Base-by-base conservation (phyloP, 2,888 invertebrate genomes). In the Incurvaria masculella region DNA sequence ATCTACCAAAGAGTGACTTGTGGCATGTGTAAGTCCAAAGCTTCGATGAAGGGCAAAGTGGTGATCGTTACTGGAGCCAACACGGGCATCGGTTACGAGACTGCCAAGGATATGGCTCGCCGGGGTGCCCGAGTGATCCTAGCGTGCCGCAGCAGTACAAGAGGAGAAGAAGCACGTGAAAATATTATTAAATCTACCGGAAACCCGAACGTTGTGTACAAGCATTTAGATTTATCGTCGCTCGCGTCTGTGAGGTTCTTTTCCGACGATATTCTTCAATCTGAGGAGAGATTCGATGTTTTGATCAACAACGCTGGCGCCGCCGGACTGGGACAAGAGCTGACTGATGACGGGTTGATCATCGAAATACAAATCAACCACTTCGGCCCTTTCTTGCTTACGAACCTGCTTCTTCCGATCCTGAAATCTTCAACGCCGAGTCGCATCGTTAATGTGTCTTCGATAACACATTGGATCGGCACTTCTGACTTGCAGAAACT, bases 291-390 rank as follows among this genome's bases (percentile, higher is more conserved):
- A 20, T 63, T 85, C 44, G 80, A 84, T 57, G 75, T 83, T 16
- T 69, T 85, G 47, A 71, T 85, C 56, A 83, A 83, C 63, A 85
- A 84, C 61, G 84, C 84, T 4, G 84, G 82, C 11, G 69, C 78
- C 11, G 73, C 69, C 20, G 76, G 74, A 10, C 63, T 72, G 42
- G 72, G 74, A 16, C 72, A 74, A 57, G 66, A 69, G 53, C 78
- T 72, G 56, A 85, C 87, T 2, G 73, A 81, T 56, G 87, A 89
- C 58, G 86, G 86, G 3, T 68, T 88, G 49, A 85, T 88, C 56
- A 62, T 78, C n/a, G 83, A 82, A 49, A 84, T 87, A 80, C 87
- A 87, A 60, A 81, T 85, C 44, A 89, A 90, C 63, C 84, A 86
- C 64, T n/a, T n/a, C n/a, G n/a, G n/a, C n/a, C 86, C 84, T 1